These are phyloP conservation scores for Glyptemys insculpta DNA, from an alignment of 2,797 vertebrate genomes.

Conservation along the genomic window DNA sequence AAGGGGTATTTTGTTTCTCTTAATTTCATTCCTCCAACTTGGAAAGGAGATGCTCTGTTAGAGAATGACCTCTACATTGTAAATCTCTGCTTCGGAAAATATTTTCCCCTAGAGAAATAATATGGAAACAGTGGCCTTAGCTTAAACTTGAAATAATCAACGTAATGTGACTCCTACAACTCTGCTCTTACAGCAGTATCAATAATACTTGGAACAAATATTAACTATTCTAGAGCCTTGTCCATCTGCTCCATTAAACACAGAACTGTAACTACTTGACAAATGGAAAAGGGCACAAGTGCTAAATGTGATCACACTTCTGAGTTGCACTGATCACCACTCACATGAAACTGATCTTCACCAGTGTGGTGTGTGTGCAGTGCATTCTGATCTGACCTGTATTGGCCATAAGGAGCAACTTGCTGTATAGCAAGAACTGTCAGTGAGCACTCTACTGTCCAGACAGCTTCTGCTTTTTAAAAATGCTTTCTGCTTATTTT, in stretches of 20 bases:
- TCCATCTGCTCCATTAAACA: background rate
- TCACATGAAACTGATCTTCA: background rate
- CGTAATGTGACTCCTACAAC: background rate
- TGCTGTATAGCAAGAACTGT: background rate
- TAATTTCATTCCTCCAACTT: background rate
- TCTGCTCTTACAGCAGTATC: background rate
- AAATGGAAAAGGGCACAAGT: background rate
- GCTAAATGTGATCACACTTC: background rate
- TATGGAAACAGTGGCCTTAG: background rate
- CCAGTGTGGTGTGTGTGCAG: too few relatives aligned
- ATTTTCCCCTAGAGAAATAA: background rate
- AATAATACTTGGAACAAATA: background rate
- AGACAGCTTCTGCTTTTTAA: background rate
- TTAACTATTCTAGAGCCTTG: background rate
- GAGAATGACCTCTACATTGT: rapidly evolving
- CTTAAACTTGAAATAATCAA: background rate
- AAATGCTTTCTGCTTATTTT: background rate
- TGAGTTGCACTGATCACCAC: background rate
- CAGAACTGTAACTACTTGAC: background rate
- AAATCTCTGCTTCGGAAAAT: rapidly evolving
- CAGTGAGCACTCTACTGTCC: background rate
- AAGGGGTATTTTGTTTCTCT: background rate
- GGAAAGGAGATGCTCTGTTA: rapidly evolving
- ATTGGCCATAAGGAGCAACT: background rate
- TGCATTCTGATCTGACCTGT: background rate